Percentiles rank a stretch among this genome's conserved stretches.
These are phyloP conservation scores for Pteria penguin DNA, from an alignment of 2,888 invertebrate genomes.

Conservation along the genomic window DNA sequence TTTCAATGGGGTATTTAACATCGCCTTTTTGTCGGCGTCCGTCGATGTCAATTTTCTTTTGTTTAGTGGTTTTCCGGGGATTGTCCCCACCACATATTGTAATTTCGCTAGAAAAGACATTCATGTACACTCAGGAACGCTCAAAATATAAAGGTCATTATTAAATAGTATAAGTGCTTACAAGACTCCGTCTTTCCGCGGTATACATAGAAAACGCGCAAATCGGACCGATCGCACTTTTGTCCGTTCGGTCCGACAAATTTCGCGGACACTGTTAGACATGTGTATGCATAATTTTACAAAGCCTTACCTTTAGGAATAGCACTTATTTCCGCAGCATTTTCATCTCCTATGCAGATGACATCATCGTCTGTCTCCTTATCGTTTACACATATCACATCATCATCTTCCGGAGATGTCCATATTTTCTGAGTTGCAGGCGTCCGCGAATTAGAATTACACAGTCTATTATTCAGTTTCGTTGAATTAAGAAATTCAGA, in stretches of 20 bases:
- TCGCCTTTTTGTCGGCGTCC: too few species aligned
- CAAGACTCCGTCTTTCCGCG: too few species aligned
- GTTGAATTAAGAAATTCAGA: not conserved
- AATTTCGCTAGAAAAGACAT: too few species aligned
- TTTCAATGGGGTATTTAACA: too few species aligned
- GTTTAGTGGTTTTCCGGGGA: too few species aligned
- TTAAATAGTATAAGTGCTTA: too few species aligned
- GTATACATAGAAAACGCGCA: too few species aligned
- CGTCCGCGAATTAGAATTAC: not conserved
- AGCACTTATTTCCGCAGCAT: not conserved
- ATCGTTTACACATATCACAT: not conserved
- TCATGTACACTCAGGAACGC: too few species aligned
- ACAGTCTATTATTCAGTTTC: not conserved
- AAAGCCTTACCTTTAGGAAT: constrained; percentile 6
- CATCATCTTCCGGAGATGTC: not conserved
- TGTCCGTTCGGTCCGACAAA: not conserved
- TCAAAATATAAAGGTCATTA: too few species aligned
- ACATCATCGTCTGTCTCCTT: not conserved
- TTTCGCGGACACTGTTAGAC: not conserved
- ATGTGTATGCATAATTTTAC: not conserved
- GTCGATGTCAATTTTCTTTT: too few species aligned
- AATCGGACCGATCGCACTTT: not conserved
- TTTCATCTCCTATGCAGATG: not conserved
- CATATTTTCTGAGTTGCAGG: not conserved
- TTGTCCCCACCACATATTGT: too few species aligned